Evolutionary conservation across 2,113 vertebrate species (phyloP).

Genomic region (Mystacornis crossleyi): DNA sequence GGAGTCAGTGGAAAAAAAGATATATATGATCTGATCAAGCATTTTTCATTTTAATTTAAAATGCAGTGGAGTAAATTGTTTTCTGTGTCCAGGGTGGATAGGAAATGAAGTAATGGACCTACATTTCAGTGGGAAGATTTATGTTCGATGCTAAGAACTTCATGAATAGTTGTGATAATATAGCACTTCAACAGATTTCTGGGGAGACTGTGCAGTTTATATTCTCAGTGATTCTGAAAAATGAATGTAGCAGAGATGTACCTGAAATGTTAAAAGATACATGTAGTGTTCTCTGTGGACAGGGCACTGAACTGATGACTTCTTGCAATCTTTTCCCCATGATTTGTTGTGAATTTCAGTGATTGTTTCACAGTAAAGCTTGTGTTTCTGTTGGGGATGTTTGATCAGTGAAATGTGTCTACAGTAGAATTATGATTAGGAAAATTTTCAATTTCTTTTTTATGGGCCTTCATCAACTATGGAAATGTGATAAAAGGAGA

Average conservation of each 20-base stretch:
- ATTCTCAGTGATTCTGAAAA: background rate
- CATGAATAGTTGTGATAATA: background rate
- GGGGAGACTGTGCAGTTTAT: background rate
- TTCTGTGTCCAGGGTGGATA: background rate
- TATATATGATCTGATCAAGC: background rate
- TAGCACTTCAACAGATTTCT: background rate
- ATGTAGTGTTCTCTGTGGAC: background rate
- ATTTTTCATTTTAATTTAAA: background rate
- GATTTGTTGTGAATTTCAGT: background rate
- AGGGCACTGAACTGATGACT: background rate
- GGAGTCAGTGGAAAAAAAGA: background rate
- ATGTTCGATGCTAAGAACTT: background rate
- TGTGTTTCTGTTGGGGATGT: background rate
- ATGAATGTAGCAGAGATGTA: background rate
- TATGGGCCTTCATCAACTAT: background rate
- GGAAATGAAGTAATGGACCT: background rate
- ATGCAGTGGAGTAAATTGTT: background rate
- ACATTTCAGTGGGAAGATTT: background rate
- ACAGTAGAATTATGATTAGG: background rate
- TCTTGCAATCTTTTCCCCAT: background rate
- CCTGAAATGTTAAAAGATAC: background rate
- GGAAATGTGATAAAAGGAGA: background rate
- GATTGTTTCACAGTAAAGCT: background rate
- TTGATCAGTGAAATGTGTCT: background rate
- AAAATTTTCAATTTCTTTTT: background rate